phyloP scores from a whole-genome alignment of 2,797 vertebrate genomes.

The Urosaurus nigricauda region DNA sequence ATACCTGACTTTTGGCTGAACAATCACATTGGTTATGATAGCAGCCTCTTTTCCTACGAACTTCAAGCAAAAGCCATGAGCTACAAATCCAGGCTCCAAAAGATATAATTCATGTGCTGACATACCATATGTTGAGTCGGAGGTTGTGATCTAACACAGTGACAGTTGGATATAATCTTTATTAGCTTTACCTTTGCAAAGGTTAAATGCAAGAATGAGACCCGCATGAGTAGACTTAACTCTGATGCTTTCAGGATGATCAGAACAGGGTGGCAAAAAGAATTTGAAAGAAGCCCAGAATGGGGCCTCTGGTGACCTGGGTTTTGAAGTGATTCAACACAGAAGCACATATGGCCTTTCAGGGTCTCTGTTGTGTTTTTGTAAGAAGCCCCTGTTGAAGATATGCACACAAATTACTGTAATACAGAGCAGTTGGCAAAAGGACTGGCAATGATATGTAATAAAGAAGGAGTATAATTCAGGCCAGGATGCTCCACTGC shows the following conservation, averaged over 20 bases:
- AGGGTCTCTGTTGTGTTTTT: slow-evolving; percentile 55
- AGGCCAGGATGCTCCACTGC: slow-evolving; percentile 9
- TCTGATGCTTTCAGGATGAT: slow-evolving; percentile 57
- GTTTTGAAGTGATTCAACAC: slow-evolving; percentile 71
- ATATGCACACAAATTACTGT: slow-evolving; percentile 23
- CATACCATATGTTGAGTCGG: slow-evolving; percentile 48
- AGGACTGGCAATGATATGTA: background rate
- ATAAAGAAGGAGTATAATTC: slow-evolving; percentile 28
- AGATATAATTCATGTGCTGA: slow-evolving; percentile 62
- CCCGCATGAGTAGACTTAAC: slow-evolving; percentile 69
- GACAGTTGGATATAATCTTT: slow-evolving; percentile 73
- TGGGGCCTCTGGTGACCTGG: slow-evolving; percentile 58
- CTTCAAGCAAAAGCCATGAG: slow-evolving; percentile 54
- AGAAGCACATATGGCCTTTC: slow-evolving; percentile 70
- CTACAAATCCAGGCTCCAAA: slow-evolving; percentile 56
- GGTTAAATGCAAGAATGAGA: slow-evolving; percentile 76
- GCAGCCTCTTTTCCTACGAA: slow-evolving; percentile 50
- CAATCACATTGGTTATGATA: slow-evolving; percentile 53
- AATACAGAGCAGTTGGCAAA: slow-evolving; percentile 35
- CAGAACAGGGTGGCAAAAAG: slow-evolving; percentile 70
- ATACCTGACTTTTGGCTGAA: slow-evolving; percentile 48
- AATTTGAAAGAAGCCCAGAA: slow-evolving; percentile 58
- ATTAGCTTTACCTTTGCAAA: slow-evolving; percentile 72
- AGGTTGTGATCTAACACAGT: slow-evolving; percentile 75
- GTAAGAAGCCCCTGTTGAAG: slow-evolving; percentile 39